Percentiles rank a stretch among this genome's conserved stretches.
Evolutionary conservation across 2,113 vertebrate species (phyloP).

Genomic region (Anolis sagrei): DNA sequence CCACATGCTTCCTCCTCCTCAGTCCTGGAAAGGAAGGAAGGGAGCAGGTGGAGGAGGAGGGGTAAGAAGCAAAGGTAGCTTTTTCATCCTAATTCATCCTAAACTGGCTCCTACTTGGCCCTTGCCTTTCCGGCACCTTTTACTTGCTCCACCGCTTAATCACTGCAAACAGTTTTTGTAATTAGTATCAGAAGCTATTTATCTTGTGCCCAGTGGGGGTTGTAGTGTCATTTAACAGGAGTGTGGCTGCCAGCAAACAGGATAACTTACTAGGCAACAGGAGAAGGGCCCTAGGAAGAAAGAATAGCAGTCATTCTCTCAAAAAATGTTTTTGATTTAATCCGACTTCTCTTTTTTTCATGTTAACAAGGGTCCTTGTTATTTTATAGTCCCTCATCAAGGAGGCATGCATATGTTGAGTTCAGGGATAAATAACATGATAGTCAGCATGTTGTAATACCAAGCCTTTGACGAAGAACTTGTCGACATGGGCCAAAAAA

Average conservation of each 20-base stretch:
- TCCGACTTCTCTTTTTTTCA: too few relatives aligned
- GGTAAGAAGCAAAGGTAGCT: constrained; percentile 20
- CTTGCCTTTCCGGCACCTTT: constrained; percentile 62
- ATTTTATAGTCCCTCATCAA: accelerated
- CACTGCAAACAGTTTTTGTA: constrained; percentile 59
- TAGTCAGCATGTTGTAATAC: too few relatives aligned
- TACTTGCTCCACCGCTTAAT: constrained; percentile 58
- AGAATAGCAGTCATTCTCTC: background rate
- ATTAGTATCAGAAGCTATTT: constrained; percentile 63
- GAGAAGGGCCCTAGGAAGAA: background rate
- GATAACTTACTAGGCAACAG: background rate
- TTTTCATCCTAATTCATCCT: constrained; percentile 63
- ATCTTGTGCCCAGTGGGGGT: constrained; percentile 31
- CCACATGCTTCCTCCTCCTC: background rate
- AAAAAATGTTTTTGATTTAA: background rate
- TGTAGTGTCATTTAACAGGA: constrained; percentile 21
- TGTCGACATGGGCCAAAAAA: too few relatives aligned
- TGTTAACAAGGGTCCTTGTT: background rate
- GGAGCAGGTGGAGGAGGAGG: background rate
- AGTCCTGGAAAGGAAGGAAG: background rate
- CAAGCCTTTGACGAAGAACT: too few relatives aligned
- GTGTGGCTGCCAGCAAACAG: constrained; percentile 34
- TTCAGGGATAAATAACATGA: background rate
- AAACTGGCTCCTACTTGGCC: constrained; percentile 42
- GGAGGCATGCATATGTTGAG: accelerated